Evolutionary conservation across 2,888 invertebrate genomes (phyloP), one percentile per base, ranked within the genome.

Genomic region (Heliconius sara): DNA sequence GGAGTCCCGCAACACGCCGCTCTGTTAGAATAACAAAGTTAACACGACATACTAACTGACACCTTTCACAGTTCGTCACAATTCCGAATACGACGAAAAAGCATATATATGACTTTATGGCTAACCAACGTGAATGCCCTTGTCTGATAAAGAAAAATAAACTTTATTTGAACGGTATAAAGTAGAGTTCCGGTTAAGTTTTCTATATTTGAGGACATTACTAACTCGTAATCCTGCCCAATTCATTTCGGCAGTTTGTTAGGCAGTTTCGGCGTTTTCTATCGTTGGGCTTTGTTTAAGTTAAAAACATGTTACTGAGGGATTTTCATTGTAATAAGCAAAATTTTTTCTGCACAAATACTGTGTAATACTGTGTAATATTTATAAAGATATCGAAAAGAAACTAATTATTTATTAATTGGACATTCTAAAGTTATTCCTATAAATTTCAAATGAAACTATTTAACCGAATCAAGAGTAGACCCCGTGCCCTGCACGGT

Each of bases 31-130:
- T 70, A 75, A 79, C 74, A 68, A 79, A 79, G 78, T 79, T 79
- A 78, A 22, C 73, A 52, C 74, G 65, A 75, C 74, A 34, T 30
- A 63, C 78, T 78, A 78, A 78, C 57, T 74, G 74, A 68, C 78
- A 78, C 68, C 57, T 79, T 79, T 79, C 67, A 79, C 47, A 75
- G 67, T 75, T 79, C 78, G 68, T 79, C 74, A 79, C 78, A 75
- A 75, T 74, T 7, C 67, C 13, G 67, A 63, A 78, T 73, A 68
- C 43, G 68, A 43, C 74, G 74, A 79, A 79, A 78, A 79, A 75
- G 68, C 74, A 63, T 78, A 68, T 68, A 60, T 67, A 25, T 30
- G n/a, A 43, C 30, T 22, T 22, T 19, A 30, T 16, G 39, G n/a
- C n/a, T 63, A 30, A 63, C 47, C 34, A 6, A 60, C 25, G 16